Conservation (phyloP, 1,140 invertebrate species). For the Tetraneura akinire region DNA sequence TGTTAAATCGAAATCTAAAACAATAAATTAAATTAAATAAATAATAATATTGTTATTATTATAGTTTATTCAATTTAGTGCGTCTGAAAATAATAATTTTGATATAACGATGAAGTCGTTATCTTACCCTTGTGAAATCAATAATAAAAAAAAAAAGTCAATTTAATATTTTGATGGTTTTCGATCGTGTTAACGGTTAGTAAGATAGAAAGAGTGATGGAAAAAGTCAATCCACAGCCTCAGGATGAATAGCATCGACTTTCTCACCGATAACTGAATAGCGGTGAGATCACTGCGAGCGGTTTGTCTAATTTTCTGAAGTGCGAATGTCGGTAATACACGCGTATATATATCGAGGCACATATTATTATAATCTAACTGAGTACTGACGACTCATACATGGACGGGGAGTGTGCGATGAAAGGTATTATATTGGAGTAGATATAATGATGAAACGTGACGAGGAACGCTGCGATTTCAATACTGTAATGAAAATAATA, state of each 20-base stretch:
- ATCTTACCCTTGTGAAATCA: neutral
- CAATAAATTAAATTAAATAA: no score
- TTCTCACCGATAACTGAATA: neutral
- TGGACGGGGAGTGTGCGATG: neutral
- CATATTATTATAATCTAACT: neutral
- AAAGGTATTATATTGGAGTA: neutral
- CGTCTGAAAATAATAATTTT: neutral
- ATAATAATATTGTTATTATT: no score
- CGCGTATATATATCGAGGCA: neutral
- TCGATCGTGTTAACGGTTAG: neutral
- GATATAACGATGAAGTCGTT: neutral
- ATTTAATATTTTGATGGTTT: neutral
- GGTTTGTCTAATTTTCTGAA: neutral
- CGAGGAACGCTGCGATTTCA: neutral
- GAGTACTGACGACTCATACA: neutral
- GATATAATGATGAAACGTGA: neutral
- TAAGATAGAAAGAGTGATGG: neutral
- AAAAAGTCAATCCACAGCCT: neutral
- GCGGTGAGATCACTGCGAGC: neutral
- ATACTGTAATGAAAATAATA: no score
- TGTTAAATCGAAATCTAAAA: no score
- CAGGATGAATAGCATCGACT: neutral
- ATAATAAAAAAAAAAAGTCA: neutral
- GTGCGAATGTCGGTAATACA: neutral
- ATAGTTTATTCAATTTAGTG: no score